Percentiles rank a stretch among this genome's conserved stretches.
These are phyloP conservation scores for Synanthedon tipuliformis DNA, from an alignment of 2,888 invertebrate genomes.

Conservation along the genomic window DNA sequence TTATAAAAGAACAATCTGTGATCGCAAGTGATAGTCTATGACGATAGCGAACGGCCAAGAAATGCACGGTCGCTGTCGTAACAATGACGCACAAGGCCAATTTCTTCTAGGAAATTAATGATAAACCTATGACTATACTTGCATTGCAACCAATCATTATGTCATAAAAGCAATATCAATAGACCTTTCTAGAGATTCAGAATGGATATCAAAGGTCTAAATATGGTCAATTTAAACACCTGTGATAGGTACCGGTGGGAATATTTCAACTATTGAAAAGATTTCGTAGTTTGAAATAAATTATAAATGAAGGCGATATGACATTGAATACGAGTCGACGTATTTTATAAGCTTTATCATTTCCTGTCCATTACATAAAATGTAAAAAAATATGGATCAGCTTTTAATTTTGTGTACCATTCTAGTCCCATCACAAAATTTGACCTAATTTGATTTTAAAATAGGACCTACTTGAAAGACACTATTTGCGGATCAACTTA, in stretches of 20 bases:
- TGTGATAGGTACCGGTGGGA: neutral
- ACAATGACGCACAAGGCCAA: slow-evolving; percentile 10
- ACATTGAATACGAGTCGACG: too few species aligned
- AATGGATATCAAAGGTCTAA: neutral
- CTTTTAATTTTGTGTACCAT: too few species aligned
- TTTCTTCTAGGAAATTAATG: neutral
- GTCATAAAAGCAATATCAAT: slow-evolving; percentile 2
- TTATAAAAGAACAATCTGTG: slow-evolving; percentile 58
- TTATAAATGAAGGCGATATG: too few species aligned
- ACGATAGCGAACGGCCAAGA: slow-evolving; percentile 34
- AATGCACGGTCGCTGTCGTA: slow-evolving; percentile 37
- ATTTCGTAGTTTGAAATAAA: too few species aligned
- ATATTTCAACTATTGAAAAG: too few species aligned
- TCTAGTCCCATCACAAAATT: too few species aligned
- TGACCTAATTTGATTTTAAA: too few species aligned
- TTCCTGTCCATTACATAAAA: too few species aligned
- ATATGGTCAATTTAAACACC: neutral
- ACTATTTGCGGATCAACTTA: too few species aligned
- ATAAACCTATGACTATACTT: neutral
- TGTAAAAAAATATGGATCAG: too few species aligned
- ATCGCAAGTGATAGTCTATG: slow-evolving; percentile 63
- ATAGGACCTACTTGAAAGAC: too few species aligned
- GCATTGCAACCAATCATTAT: neutral
- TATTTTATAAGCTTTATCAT: too few species aligned
- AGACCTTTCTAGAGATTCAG: neutral